Conservation (phyloP, 2,113 vertebrate species). For the Gnathonemus echidnorhynchus region DNA sequence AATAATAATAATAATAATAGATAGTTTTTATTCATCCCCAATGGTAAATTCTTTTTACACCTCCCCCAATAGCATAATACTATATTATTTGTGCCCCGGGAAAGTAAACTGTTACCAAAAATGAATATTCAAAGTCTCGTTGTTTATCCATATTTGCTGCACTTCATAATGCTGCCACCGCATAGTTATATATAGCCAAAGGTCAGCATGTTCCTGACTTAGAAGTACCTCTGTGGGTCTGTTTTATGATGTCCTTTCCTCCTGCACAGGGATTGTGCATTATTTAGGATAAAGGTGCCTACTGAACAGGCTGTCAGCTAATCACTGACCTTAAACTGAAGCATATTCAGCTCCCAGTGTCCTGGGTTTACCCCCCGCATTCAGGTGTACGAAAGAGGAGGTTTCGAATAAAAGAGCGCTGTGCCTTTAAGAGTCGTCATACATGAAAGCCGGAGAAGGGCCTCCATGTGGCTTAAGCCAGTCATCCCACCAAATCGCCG, state of each 20-base stretch:
- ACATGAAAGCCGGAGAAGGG: slow-evolving; percentile 62
- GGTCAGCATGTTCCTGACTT: neutral
- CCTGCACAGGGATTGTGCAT: neutral
- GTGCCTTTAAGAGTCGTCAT: slow-evolving; percentile 69
- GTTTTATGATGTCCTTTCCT: neutral
- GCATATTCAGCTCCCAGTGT: too few species aligned
- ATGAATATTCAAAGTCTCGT: neutral
- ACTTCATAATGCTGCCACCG: neutral
- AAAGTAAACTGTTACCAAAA: neutral
- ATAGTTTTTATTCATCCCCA: too few species aligned
- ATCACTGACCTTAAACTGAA: neutral
- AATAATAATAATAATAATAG: too few species aligned
- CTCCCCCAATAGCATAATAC: neutral
- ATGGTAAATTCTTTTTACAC: too few species aligned
- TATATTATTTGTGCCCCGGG: neutral
- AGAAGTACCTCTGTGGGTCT: neutral
- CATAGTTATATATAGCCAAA: neutral
- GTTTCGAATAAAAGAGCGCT: slow-evolving; percentile 52
- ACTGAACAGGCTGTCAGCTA: neutral
- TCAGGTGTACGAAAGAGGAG: neutral
- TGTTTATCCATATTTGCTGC: neutral
- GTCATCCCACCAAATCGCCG: slow-evolving; percentile 63
- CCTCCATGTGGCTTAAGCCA: slow-evolving; percentile 63
- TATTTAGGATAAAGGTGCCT: neutral
- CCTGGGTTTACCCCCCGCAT: too few species aligned